These are phyloP conservation scores for Nebria brevicollis DNA, from an alignment of 2,888 invertebrate genomes.

Conservation along the genomic window DNA sequence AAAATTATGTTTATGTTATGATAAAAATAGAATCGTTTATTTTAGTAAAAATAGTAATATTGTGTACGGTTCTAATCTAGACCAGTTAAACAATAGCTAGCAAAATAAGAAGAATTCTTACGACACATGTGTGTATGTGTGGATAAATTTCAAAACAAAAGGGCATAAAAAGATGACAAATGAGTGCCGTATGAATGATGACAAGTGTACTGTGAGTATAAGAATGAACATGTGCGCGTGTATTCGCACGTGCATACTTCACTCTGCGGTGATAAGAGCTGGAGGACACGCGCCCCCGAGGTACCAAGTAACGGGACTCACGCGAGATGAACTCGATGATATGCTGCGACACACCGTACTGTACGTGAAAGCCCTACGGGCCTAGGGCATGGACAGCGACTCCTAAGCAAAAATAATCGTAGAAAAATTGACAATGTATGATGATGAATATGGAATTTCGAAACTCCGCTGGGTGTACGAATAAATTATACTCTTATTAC, in stretches of 20 bases:
- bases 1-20: too few relatives aligned
- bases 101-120: too few relatives aligned
- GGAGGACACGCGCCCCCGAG: not conserved
- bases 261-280: not conserved
- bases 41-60: too few relatives aligned
- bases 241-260: not conserved
- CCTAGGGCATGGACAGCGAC: not conserved
- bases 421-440: not conserved
- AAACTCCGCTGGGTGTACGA: not conserved
- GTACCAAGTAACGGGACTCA: not conserved
- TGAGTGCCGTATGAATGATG: not conserved
- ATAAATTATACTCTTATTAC: not conserved
- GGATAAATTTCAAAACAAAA: not conserved
- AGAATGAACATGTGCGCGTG: not conserved
- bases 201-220: not conserved
- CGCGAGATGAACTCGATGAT: conserved; percentile 5
- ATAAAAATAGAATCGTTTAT: too few relatives aligned
- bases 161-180: not conserved
- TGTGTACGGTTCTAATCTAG: too few relatives aligned
- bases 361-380: not conserved
- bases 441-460: not conserved
- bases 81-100: too few relatives aligned
- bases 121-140: not conserved
- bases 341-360: not conserved
- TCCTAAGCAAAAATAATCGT: not conserved